These are phyloP conservation scores for Lamellibrachia satsuma DNA, from an alignment of 2,888 invertebrate species.

Conservation along the genomic window DNA sequence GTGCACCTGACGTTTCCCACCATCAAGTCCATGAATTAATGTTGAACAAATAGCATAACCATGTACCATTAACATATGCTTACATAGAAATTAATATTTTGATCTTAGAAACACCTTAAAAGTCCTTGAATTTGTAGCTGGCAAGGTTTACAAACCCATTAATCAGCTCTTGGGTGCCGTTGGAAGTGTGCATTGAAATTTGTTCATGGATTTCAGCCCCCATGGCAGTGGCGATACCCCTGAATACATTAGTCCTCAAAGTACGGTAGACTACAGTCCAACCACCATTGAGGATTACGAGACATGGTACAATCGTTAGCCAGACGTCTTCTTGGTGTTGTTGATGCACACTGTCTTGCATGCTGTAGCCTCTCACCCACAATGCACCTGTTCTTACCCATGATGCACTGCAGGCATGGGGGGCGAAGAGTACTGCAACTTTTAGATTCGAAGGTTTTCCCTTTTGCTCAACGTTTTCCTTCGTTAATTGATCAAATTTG, in stretches of 20 bases:
- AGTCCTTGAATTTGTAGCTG: not conserved
- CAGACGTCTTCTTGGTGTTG: not conserved
- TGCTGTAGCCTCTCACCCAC: not conserved
- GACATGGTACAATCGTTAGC: slow-evolving; percentile 32
- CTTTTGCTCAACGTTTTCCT: not conserved
- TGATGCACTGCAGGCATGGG: not conserved
- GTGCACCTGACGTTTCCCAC: no score
- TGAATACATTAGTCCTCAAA: slow-evolving; percentile 41
- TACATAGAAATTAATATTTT: not conserved
- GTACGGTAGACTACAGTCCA: slow-evolving; percentile 43
- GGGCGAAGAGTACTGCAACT: not conserved
- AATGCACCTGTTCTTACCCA: slow-evolving; percentile 6
- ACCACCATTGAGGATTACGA: slow-evolving; percentile 43
- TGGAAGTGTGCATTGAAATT: not conserved
- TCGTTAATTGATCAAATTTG: not conserved
- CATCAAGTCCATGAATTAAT: not conserved
- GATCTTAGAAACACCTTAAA: not conserved
- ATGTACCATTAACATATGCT: not conserved
- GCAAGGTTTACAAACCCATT: not conserved
- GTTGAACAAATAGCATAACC: not conserved
- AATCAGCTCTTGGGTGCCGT: not conserved
- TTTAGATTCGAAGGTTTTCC: no score
- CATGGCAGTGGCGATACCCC: slow-evolving; percentile 41
- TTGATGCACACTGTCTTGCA: not conserved
- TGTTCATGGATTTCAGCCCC: slow-evolving; percentile 38